Evolutionary conservation across 2,888 invertebrate species (phyloP).

Genomic region (Iselma pallidipennis): DNA sequence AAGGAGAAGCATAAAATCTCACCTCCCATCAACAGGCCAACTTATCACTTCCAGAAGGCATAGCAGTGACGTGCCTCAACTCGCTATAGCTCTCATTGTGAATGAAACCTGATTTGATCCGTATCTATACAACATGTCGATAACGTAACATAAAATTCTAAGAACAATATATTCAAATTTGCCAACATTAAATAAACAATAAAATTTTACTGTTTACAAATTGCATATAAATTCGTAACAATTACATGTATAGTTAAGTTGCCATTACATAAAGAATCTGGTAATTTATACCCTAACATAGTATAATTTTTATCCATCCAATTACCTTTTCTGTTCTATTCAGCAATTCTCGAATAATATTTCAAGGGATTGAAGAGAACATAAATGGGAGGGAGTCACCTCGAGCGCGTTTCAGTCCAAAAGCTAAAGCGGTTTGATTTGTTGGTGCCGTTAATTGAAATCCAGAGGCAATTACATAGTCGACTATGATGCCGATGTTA

Average conservation of each 20-base stretch:
- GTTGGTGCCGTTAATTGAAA: slow-evolving; percentile 60
- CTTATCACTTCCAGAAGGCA: slow-evolving; percentile 1
- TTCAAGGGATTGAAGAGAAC: slow-evolving; percentile 56
- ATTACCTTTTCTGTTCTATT: slow-evolving; percentile 55
- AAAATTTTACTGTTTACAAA: background rate
- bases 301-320: slow-evolving; percentile 55
- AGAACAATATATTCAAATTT: background rate
- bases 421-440: slow-evolving; percentile 58
- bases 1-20: slow-evolving; percentile 1
- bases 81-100: background rate
- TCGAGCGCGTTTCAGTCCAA: slow-evolving; percentile 44
- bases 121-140: background rate
- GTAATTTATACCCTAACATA: slow-evolving; percentile 22
- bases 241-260: background rate
- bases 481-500: slow-evolving; percentile 42
- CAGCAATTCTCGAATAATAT: slow-evolving; percentile 56
- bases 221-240: background rate
- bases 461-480: slow-evolving; percentile 57
- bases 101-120: background rate
- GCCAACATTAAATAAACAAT: background rate
- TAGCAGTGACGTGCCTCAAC: slow-evolving; percentile 1
- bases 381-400: slow-evolving; percentile 48
- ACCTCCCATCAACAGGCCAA: background rate
- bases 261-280: slow-evolving; percentile 7
- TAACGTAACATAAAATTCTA: background rate